phyloP scores from a whole-genome alignment of 2,888 invertebrate species.

The Dasypolia templi region DNA sequence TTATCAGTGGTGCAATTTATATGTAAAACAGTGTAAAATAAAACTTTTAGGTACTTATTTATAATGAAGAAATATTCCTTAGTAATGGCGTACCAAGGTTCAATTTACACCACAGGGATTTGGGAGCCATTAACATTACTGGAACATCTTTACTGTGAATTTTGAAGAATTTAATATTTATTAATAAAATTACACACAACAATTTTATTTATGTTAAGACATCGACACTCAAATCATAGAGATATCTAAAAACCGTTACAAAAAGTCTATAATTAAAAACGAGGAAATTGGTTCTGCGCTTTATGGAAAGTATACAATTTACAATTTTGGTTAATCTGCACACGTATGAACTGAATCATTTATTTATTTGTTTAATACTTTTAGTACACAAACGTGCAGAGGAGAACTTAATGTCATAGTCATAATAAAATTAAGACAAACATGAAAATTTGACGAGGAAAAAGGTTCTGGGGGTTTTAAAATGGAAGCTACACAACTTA shows the following conservation, averaged over 20 bases:
- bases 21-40: constrained; percentile 37
- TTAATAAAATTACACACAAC: background rate
- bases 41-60: background rate
- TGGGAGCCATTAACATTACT: background rate
- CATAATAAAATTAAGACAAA: too few species aligned
- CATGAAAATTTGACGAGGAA: too few species aligned
- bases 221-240: background rate
- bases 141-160: background rate
- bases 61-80: background rate
- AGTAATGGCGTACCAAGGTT: background rate
- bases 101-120: constrained; percentile 14
- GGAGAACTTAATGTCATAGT: background rate
- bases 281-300: background rate
- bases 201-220: background rate
- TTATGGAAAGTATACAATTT: background rate
- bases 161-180: background rate
- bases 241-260: background rate
- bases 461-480: too few species aligned
- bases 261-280: too few species aligned
- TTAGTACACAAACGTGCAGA: background rate
- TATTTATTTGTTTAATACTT: too few species aligned
- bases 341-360: background rate
- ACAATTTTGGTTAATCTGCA: background rate
- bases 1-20: constrained; percentile 49
- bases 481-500: too few species aligned